Evolutionary conservation across 2,113 vertebrate genomes (phyloP).

Genomic region (Oreochromis niloticus): DNA sequence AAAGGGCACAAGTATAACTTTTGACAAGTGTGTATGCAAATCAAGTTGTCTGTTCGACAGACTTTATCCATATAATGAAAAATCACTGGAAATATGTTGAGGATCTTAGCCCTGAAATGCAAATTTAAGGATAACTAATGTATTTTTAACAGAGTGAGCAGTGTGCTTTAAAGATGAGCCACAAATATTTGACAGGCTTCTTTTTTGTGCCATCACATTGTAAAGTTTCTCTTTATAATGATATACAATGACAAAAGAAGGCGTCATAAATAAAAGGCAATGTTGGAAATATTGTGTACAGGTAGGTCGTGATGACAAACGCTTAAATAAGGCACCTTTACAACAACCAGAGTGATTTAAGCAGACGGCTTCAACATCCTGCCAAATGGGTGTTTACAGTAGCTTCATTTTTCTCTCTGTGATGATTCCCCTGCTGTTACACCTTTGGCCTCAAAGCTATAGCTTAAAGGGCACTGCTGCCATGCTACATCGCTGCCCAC

Average conservation of each 20-base stretch:
- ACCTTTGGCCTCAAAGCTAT: slow-evolving; percentile 51
- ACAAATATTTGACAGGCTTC: slow-evolving; percentile 37
- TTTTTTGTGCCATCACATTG: slow-evolving; percentile 16
- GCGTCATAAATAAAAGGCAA: not conserved
- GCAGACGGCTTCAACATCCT: not conserved
- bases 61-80: slow-evolving; percentile 66
- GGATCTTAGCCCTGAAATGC: slow-evolving; percentile 47
- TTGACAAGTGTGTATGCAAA: slow-evolving; percentile 62
- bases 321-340: not conserved
- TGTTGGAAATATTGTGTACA: not conserved
- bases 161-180: slow-evolving; percentile 22
- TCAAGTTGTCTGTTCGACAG: slow-evolving; percentile 59
- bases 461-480: slow-evolving; percentile 22
- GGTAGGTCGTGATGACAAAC: not conserved
- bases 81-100: slow-evolving; percentile 36
- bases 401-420: slow-evolving; percentile 35
- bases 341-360: not conserved
- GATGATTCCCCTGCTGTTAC: slow-evolving; percentile 19
- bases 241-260: not conserved
- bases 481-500: not conserved
- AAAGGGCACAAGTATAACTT: slow-evolving; percentile 62
- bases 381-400: not conserved
- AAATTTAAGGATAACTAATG: slow-evolving; percentile 58
- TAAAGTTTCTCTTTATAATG: not conserved
- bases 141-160: slow-evolving; percentile 45